Evolutionary conservation across 2,888 invertebrate species (phyloP).

Genomic region (Netelia melanura): DNA sequence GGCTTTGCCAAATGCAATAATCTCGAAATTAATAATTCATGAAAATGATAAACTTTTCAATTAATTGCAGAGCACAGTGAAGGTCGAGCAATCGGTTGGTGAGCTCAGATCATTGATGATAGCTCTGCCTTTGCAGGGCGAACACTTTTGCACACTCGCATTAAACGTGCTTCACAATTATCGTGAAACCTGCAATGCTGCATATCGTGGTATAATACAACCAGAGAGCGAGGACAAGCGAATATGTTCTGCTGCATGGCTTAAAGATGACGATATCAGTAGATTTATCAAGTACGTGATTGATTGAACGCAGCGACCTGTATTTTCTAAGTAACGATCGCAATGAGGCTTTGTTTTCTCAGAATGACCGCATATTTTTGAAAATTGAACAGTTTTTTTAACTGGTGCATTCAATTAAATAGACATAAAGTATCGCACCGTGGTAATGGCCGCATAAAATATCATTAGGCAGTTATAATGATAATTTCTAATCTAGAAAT

Average conservation of each 20-base stretch:
- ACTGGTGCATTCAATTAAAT: too few species aligned
- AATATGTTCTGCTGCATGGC: conserved; percentile 94
- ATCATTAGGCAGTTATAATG: too few species aligned
- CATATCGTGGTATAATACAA: conserved; percentile 91
- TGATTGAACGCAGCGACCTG: conserved; percentile 63
- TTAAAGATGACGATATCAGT: conserved; percentile 97
- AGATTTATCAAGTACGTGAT: conserved; percentile 92
- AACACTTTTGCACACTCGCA: conserved; percentile 90
- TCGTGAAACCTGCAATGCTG: conserved; percentile 90
- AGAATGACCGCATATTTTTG: too few species aligned
- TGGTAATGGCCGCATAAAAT: too few species aligned
- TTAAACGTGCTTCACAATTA: conserved; percentile 90
- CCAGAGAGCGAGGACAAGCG: conserved; percentile 92
- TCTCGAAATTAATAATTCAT: neutral
- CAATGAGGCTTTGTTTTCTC: too few species aligned
- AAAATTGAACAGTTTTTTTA: too few species aligned
- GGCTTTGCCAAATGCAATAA: neutral
- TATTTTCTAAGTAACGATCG: neutral
- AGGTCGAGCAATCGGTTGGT: conserved; percentile 89
- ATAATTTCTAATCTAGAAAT: too few species aligned
- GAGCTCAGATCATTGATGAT: conserved; percentile 90
- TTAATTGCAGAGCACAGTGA: conserved; percentile 89
- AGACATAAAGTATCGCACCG: too few species aligned
- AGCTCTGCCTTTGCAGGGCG: conserved; percentile 90
- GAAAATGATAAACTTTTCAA: conserved; percentile 31